These are phyloP conservation scores for Nymphalis c-album DNA, from an alignment of 2,888 invertebrate genomes.

Conservation along the genomic window DNA sequence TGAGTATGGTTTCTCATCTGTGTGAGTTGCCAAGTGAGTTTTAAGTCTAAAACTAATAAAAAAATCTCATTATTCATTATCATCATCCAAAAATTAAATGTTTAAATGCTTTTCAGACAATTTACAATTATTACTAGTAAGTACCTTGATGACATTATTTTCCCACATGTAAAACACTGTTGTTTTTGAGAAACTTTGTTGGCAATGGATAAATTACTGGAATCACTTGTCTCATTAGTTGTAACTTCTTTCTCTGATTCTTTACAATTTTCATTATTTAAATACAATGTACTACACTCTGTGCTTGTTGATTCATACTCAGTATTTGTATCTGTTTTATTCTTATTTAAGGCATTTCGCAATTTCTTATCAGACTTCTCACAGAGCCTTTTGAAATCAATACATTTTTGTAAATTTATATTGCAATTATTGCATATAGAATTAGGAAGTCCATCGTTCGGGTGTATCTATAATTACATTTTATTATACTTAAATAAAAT, in stretches of 20 bases:
- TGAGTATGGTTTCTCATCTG: slow-evolving; percentile 61
- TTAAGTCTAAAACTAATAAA: slow-evolving; percentile 65
- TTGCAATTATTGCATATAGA: slow-evolving; percentile 62
- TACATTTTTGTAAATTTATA: slow-evolving; percentile 55
- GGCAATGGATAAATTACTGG: slow-evolving; percentile 17
- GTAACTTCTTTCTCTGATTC: background rate
- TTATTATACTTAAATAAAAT: background rate
- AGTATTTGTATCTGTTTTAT: slow-evolving; percentile 15
- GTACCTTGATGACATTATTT: slow-evolving; percentile 76
- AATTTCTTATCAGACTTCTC: slow-evolving; percentile 58
- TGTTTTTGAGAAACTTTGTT: slow-evolving; percentile 26
- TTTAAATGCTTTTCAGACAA: too few relatives aligned
- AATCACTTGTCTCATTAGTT: slow-evolving; percentile 20
- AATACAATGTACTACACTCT: slow-evolving; percentile 39
- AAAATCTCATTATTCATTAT: too few relatives aligned
- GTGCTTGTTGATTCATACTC: slow-evolving; percentile 35
- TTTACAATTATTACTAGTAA: background rate
- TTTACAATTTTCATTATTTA: background rate
- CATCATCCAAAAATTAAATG: too few relatives aligned
- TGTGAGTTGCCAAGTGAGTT: slow-evolving; percentile 71
- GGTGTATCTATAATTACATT: slow-evolving; percentile 54
- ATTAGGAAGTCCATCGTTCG: slow-evolving; percentile 62
- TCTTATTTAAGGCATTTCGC: slow-evolving; percentile 39
- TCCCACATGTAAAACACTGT: slow-evolving; percentile 78
- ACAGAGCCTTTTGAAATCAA: slow-evolving; percentile 61